Evolutionary conservation across 2,888 invertebrate species (phyloP).

Genomic region (Athrips mouffetella): DNA sequence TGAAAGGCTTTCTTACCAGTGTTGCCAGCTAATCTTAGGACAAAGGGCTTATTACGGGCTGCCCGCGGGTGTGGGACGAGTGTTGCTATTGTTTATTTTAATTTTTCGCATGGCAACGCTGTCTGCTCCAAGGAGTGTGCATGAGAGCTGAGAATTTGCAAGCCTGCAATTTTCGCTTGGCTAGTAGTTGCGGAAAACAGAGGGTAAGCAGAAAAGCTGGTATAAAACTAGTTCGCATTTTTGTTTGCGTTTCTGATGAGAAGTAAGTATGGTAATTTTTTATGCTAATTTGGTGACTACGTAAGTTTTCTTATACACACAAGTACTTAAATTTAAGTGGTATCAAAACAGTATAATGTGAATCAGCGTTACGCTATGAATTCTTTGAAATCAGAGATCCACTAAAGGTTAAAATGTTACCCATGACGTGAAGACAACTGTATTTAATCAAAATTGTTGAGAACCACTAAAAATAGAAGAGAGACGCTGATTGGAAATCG

Average conservation of each 20-base stretch:
- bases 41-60: slow-evolving; percentile 69
- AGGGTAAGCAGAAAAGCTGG: neutral
- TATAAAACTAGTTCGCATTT: neutral
- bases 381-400: too few relatives aligned
- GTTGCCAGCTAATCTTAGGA: slow-evolving; percentile 76
- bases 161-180: neutral
- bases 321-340: too few relatives aligned
- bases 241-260: neutral
- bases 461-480: too few relatives aligned
- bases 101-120: slow-evolving; percentile 62
- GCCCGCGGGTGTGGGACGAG: slow-evolving; percentile 68
- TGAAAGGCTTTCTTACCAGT: slow-evolving; percentile 67
- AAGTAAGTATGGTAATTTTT: neutral
- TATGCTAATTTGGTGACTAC: neutral
- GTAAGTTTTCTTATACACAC: too few relatives aligned
- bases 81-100: slow-evolving; percentile 73
- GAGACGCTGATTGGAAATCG: too few relatives aligned
- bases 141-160: neutral
- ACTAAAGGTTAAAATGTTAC: too few relatives aligned
- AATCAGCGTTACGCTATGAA: too few relatives aligned
- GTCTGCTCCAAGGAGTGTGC: slow-evolving; percentile 11
- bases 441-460: too few relatives aligned
- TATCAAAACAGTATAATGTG: too few relatives aligned
- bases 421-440: too few relatives aligned
- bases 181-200: neutral